Evolutionary conservation across 1,140 invertebrate genomes (phyloP).

Genomic region (Drosophila virilis): DNA sequence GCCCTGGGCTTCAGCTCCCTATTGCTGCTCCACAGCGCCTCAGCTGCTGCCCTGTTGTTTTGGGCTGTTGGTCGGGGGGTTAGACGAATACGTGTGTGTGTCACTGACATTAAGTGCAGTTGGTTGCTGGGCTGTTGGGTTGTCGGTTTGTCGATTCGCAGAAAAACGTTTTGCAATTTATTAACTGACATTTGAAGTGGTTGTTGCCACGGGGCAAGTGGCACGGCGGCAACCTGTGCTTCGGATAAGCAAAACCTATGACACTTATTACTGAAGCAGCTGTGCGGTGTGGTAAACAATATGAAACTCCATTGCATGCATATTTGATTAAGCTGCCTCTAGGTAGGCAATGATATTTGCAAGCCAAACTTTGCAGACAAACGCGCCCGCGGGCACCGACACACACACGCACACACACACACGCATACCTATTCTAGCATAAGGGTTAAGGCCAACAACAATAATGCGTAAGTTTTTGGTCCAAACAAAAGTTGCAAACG

Average conservation of each 20-base stretch:
- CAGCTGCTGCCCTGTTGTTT: background rate
- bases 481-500: constrained; percentile 38
- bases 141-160: constrained; percentile 58
- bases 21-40: background rate
- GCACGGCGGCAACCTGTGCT: constrained; percentile 9
- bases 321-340: constrained; percentile 63
- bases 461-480: constrained; percentile 54
- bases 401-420: constrained; percentile 8
- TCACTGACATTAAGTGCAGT: constrained; percentile 67
- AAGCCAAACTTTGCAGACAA: constrained; percentile 67
- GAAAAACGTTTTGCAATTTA: constrained; percentile 72
- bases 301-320: constrained; percentile 49
- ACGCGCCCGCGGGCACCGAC: constrained; percentile 35
- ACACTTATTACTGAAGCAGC: constrained; percentile 54
- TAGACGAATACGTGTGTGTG: constrained; percentile 30
- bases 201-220: constrained; percentile 20
- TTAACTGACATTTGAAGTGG: constrained; percentile 70
- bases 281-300: constrained; percentile 29
- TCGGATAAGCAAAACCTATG: constrained; percentile 46
- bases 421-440: background rate
- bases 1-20: constrained; percentile 9
- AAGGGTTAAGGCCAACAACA: constrained; percentile 58
- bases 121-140: constrained; percentile 37
- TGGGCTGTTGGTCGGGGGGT: background rate
- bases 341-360: constrained; percentile 67